Percentiles rank a stretch among this genome's conserved stretches.
phyloP scores from a whole-genome alignment of 1,140 invertebrate genomes.

The Pemphigus obesinymphae region DNA sequence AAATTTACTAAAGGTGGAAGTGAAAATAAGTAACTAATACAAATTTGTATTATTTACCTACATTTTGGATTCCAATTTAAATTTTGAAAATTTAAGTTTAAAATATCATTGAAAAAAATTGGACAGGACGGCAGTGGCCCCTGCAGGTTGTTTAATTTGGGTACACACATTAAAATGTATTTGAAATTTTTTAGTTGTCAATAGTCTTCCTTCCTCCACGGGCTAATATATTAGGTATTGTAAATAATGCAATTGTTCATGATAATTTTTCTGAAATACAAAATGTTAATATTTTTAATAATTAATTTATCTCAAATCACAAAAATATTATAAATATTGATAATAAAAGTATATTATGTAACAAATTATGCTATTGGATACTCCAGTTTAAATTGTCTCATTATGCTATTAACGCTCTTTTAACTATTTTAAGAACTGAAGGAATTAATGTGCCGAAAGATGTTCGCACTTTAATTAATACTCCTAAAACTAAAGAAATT shows the following conservation, averaged over 20 bases:
- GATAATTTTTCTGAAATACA: not conserved
- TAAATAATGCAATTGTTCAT: not conserved
- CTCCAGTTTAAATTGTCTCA: not conserved
- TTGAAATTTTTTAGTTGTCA: not conserved
- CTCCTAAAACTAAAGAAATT: constrained; percentile 1
- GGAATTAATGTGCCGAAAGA: not conserved
- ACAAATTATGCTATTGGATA: not conserved
- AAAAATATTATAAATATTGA: not conserved
- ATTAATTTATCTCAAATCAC: not conserved
- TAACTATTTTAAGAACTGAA: not conserved
- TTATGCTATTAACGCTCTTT: not conserved
- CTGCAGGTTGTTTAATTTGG: no score
- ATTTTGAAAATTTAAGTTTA: no score
- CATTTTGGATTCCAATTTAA: no score
- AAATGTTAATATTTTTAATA: not conserved
- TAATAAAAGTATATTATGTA: not conserved
- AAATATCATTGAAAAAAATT: no score
- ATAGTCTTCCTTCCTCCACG: no score
- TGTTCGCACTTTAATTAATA: not conserved
- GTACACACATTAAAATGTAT: no score
- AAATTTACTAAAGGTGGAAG: no score
- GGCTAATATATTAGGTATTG: not conserved
- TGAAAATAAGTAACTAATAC: no score
- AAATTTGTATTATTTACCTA: no score
- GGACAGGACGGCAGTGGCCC: no score